Conservation (phyloP, 2,888 invertebrate species). For the Tyria jacobaeae region DNA sequence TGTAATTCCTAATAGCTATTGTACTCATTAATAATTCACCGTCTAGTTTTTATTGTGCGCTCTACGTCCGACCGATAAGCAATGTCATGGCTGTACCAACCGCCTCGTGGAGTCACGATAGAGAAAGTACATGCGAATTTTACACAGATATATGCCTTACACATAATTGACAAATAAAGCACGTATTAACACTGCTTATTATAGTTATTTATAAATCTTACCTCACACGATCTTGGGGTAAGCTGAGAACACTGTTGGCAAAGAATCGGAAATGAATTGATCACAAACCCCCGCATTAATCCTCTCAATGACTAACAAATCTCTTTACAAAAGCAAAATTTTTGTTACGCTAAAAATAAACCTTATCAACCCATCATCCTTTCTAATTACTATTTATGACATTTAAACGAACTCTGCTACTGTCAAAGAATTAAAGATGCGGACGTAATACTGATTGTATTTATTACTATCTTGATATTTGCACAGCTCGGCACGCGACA, state of each 20-base stretch:
- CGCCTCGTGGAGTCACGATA: constrained; percentile 35
- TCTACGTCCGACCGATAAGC: constrained; percentile 46
- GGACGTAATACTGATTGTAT: constrained; percentile 25
- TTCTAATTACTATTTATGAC: background rate
- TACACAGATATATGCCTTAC: constrained; percentile 32
- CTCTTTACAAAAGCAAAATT: constrained; percentile 23
- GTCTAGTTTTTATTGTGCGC: constrained; percentile 35
- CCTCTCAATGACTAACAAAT: constrained; percentile 31
- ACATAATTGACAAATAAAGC: constrained; percentile 26
- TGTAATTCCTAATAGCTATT: constrained; percentile 39
- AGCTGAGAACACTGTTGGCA: constrained; percentile 31
- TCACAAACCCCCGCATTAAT: constrained; percentile 24
- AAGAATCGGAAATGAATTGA: constrained; percentile 25
- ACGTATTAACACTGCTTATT: background rate
- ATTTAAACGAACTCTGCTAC: background rate
- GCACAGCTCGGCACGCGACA: constrained; percentile 55
- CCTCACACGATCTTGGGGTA: constrained; percentile 25
- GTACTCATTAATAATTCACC: constrained; percentile 35
- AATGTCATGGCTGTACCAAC: constrained; percentile 57
- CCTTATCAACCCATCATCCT: background rate
- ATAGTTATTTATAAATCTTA: background rate
- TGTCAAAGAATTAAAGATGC: background rate
- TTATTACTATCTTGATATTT: constrained; percentile 36
- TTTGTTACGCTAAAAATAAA: constrained; percentile 11
- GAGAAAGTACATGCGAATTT: constrained; percentile 61